phyloP scores from a whole-genome alignment of 2,113 vertebrate genomes.

The Syngnathus typhle region DNA sequence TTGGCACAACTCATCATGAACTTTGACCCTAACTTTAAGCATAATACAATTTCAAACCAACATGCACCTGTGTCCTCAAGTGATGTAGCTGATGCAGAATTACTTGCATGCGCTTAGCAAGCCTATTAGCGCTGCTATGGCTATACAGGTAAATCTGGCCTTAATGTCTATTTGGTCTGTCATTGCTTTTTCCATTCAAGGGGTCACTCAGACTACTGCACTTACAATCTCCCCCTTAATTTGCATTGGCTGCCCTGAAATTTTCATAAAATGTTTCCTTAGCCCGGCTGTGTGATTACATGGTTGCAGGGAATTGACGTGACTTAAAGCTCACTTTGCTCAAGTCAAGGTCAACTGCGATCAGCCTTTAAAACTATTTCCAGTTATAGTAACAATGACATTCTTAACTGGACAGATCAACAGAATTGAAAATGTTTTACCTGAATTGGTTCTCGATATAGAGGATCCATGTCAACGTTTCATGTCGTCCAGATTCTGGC shows the following conservation, averaged over 20 bases:
- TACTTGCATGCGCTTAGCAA: constrained; percentile 45
- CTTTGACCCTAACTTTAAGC: neutral
- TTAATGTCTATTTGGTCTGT: constrained; percentile 22
- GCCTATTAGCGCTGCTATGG: constrained; percentile 52
- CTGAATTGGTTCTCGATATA: constrained; percentile 46
- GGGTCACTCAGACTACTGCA: neutral
- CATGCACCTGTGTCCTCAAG: constrained; percentile 24
- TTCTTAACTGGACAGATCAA: neutral
- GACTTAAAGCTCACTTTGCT: neutral
- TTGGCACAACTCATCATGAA: too few relatives aligned
- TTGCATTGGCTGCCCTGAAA: neutral
- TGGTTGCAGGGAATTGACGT: neutral
- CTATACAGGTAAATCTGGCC: constrained; percentile 43
- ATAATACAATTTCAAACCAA: neutral
- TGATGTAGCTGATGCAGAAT: constrained; percentile 25
- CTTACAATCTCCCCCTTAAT: neutral
- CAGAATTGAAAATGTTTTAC: constrained; percentile 30
- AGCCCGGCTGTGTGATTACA: neutral
- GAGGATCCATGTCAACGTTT: constrained; percentile 28
- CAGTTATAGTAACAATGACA: neutral
- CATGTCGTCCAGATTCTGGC: constrained; percentile 20
- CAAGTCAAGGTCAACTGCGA: too few relatives aligned
- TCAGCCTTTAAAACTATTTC: neutral
- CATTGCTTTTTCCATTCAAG: constrained; percentile 11
- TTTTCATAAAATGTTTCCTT: neutral